Conservation (phyloP, 2,888 invertebrate species). For the Agrotis segetum region DNA sequence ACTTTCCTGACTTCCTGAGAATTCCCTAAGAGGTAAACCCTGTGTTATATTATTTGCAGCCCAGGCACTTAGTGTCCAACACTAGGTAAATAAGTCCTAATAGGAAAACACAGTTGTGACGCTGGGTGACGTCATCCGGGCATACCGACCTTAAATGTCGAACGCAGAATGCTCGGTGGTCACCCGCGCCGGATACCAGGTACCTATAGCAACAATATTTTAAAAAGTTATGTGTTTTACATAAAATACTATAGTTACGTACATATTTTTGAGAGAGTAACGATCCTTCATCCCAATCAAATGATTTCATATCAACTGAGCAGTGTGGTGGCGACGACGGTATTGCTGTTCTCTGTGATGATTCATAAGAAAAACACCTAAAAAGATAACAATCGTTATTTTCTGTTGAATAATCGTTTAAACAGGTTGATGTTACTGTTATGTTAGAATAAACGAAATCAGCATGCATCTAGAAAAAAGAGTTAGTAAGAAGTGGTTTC, state of each 20-base stretch:
- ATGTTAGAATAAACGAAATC: slow-evolving; percentile 37
- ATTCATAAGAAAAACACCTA: slow-evolving; percentile 95
- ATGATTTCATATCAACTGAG: slow-evolving; percentile 84
- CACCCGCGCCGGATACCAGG: neutral
- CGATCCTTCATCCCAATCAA: slow-evolving; percentile 89
- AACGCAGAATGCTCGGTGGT: neutral
- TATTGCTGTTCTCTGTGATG: slow-evolving; percentile 91
- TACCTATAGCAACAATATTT: neutral
- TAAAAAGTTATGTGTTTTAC: neutral
- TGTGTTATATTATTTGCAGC: neutral
- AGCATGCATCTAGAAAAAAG: slow-evolving; percentile 53
- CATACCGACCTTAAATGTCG: neutral
- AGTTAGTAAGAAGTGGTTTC: slow-evolving; percentile 32
- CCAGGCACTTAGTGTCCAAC: no score
- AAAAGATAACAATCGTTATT: slow-evolving; percentile 54
- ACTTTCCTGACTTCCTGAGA: neutral
- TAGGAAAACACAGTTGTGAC: slow-evolving; percentile 7
- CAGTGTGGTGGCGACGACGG: slow-evolving; percentile 86
- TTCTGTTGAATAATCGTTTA: neutral
- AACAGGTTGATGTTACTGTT: slow-evolving; percentile 44
- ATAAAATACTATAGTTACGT: slow-evolving; percentile 61
- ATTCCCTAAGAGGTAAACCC: neutral
- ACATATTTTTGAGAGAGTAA: slow-evolving; percentile 85
- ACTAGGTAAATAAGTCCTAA: neutral
- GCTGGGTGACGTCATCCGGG: neutral